These are phyloP conservation scores for Pseudochirops cupreus DNA, from an alignment of 2,797 vertebrate species.

Conservation along the genomic window DNA sequence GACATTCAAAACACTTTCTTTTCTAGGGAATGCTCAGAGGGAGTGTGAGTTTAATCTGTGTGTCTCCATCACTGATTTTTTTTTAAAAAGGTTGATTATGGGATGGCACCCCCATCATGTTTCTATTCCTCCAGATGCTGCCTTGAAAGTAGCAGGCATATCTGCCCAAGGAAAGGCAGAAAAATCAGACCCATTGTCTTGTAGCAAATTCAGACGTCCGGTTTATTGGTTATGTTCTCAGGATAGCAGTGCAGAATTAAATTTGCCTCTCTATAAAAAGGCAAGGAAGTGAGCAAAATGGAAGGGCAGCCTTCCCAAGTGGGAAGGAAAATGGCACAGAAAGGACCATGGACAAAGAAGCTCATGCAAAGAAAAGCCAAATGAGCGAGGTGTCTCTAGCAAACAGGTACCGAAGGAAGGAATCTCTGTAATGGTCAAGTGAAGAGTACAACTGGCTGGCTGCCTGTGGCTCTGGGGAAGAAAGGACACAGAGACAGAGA, in stretches of 20 bases:
- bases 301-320: background rate
- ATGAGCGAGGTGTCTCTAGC: background rate
- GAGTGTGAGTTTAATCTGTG: conserved; percentile 17
- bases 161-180: background rate
- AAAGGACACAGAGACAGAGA: conserved; percentile 86
- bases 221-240: background rate
- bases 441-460: conserved; percentile 91
- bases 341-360: conserved; percentile 18
- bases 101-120: background rate
- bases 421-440: conserved; percentile 94
- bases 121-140: background rate
- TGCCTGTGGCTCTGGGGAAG: conserved; percentile 83
- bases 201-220: conserved; percentile 14
- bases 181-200: background rate
- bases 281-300: background rate
- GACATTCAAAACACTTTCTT: conserved; percentile 52
- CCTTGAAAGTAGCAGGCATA: background rate
- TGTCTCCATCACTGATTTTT: conserved; percentile 48
- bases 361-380: conserved; percentile 28
- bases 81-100: background rate
- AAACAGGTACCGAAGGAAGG: conserved; percentile 86
- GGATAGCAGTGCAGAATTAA: background rate
- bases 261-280: background rate
- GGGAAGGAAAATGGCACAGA: conserved; percentile 18
- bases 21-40: conserved; percentile 7